These are phyloP conservation scores for Zosterops borbonicus DNA, from an alignment of 2,113 vertebrate species.

Conservation along the genomic window DNA sequence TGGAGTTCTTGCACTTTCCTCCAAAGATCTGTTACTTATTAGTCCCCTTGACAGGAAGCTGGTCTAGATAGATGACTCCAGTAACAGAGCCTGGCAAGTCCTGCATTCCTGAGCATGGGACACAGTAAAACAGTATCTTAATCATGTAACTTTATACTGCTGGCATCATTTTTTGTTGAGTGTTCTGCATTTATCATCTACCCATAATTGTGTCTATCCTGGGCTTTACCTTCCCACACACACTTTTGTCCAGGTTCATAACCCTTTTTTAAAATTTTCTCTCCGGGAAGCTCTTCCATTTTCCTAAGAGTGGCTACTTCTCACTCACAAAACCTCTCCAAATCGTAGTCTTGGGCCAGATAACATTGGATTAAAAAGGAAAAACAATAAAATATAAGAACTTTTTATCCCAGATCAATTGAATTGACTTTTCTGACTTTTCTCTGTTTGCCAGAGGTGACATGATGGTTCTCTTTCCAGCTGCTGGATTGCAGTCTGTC, in stretches of 20 bases:
- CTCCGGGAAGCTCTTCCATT: neutral
- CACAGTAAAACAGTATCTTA: neutral
- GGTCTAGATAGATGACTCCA: neutral
- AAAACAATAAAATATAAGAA: neutral
- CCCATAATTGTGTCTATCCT: neutral
- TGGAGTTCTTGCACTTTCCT: neutral
- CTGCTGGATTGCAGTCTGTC: neutral
- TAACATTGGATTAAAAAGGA: neutral
- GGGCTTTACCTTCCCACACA: neutral
- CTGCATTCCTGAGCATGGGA: neutral
- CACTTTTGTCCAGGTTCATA: neutral
- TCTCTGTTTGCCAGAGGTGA: neutral
- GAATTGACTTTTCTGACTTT: neutral
- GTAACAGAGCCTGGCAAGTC: conserved; percentile 10
- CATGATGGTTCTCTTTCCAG: neutral
- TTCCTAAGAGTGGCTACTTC: neutral
- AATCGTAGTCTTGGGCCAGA: neutral
- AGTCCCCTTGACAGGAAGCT: neutral
- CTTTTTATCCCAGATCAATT: neutral
- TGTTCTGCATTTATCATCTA: neutral
- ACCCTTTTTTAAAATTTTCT: neutral
- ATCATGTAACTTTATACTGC: neutral
- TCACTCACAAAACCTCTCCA: neutral
- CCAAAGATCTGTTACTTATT: neutral
- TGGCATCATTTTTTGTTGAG: neutral